Base-by-base conservation (phyloP, 1,140 invertebrate genomes). In the Ptiloglossa arizonensis region DNA sequence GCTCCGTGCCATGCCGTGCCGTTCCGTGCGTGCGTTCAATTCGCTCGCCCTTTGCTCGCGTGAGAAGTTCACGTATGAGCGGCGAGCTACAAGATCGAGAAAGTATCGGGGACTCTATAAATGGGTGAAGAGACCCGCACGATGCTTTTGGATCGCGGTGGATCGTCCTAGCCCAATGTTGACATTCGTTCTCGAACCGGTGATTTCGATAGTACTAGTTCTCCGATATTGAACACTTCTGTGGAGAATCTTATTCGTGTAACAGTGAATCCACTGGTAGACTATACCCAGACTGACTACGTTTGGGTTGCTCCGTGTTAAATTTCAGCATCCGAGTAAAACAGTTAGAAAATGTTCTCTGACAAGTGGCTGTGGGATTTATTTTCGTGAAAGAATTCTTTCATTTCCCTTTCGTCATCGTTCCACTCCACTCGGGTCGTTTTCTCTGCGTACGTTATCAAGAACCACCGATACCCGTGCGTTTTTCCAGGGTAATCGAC, bases 1-100 rank as follows among this genome's bases (percentile, higher is more conserved):
- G n/a, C 73, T 22, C 41, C 46, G 72, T 76, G 63, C 73, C 63
- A 64, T 73, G 80, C 62, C 66, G 73, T 79, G 68, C 76, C 74
- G 48, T 70, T 52, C 22, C 44, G 62, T 79, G 79, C 71, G 78
- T 75, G 78, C 81, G 66, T 60, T 59, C 64, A 24, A 59, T 59
- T 54, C 73, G 72, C 72, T 67, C n/a, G 64, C 73, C 72, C 52
- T 69, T 66, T 24, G 38, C 52, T 75, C 72, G 72, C 72, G 72
- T 75, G 72, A 75, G 64, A 75, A 57, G 52, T 75, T 50, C 73
- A 69, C 73, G 73, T 75, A 75, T 48, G 72, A 75, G 24, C 29
- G 22, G 11, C 46, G 13, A 32, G 52, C n/a, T n/a, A n/a, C 29
- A 59, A 69, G 64, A 75, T 75, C 73, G 54, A 59, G 54, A 75